Percentiles rank a stretch among this genome's conserved stretches.
phyloP scores from a whole-genome alignment of 2,888 invertebrate genomes.

The Parnassius glacialis region DNA sequence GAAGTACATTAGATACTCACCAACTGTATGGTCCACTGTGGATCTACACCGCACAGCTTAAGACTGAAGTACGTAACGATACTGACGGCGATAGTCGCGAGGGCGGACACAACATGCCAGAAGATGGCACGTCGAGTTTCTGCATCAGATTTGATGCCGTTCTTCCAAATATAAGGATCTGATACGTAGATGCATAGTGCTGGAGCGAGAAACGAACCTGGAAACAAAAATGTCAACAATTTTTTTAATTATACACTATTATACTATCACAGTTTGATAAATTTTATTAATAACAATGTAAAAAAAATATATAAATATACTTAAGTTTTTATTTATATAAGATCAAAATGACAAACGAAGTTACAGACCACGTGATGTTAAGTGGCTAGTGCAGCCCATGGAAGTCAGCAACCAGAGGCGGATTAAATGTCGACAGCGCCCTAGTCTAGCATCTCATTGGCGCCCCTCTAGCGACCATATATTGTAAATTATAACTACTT shows the following conservation, averaged over 20 bases:
- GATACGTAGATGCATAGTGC: conserved; percentile 63
- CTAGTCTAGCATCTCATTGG: too few relatives aligned
- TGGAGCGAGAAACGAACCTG: conserved; percentile 60
- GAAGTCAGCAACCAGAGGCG: too few relatives aligned
- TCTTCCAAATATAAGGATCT: conserved; percentile 64
- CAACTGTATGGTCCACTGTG: conserved; percentile 84
- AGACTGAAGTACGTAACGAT: conserved; percentile 56
- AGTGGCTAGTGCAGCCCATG: too few relatives aligned
- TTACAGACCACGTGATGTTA: too few relatives aligned
- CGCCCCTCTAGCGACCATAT: too few relatives aligned
- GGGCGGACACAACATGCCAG: conserved; percentile 43
- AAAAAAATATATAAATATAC: neutral
- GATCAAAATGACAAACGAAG: too few relatives aligned
- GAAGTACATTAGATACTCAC: conserved; percentile 40
- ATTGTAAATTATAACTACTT: too few relatives aligned
- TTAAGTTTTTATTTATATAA: neutral
- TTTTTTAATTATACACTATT: neutral
- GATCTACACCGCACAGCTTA: conserved; percentile 75
- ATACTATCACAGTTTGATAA: neutral
- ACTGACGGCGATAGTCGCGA: conserved; percentile 35
- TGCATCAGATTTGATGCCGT: conserved; percentile 35
- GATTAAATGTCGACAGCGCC: too few relatives aligned
- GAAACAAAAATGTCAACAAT: conserved; percentile 4
- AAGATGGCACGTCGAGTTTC: conserved; percentile 27
- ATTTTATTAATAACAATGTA: neutral